These are phyloP conservation scores for Brachylomia viminalis DNA, from an alignment of 2,888 invertebrate genomes.

Conservation along the genomic window DNA sequence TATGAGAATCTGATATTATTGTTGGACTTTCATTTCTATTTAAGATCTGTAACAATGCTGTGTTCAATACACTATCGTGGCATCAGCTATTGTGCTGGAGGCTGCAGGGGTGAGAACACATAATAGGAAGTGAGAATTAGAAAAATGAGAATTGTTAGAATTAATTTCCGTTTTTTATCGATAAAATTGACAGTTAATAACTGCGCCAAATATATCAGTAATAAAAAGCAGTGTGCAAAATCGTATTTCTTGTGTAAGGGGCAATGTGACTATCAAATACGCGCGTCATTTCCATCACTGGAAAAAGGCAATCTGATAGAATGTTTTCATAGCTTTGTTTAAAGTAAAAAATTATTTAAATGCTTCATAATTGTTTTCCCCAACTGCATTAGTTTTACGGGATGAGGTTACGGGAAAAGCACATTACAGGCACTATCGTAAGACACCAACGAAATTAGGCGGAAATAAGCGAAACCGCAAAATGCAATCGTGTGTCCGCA, in stretches of 20 bases:
- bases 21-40: slow-evolving; percentile 68
- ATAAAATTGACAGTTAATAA: background rate
- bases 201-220: background rate
- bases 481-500: background rate
- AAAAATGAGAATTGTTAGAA: background rate
- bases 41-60: slow-evolving; percentile 62
- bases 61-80: slow-evolving; percentile 61
- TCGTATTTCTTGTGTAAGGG: background rate
- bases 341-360: background rate
- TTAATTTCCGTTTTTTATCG: background rate
- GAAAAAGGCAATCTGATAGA: background rate
- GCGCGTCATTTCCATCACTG: background rate
- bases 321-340: background rate
- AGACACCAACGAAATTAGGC: background rate
- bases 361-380: background rate
- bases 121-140: background rate
- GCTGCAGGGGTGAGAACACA: slow-evolving; percentile 30
- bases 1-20: slow-evolving; percentile 60
- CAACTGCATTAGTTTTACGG: too few relatives aligned
- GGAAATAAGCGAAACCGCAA: slow-evolving; percentile 24
- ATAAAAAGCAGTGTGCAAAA: background rate
- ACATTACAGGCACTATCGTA: background rate
- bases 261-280: background rate
- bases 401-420: background rate
- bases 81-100: slow-evolving; percentile 62